Conservation (phyloP, 1,140 invertebrate genomes). For the Ooceraea biroi region DNA sequence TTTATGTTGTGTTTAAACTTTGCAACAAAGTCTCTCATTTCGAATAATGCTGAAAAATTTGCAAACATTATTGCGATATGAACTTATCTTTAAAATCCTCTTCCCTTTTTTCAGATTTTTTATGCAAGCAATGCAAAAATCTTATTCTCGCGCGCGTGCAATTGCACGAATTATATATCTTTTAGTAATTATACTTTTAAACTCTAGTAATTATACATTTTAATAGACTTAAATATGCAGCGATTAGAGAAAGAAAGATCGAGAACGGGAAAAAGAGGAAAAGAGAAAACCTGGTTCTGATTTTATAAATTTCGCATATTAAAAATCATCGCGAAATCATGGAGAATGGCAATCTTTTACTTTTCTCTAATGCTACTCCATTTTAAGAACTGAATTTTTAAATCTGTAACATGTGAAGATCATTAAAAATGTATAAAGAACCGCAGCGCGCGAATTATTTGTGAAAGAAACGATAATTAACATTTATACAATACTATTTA, state of each 20-base stretch:
- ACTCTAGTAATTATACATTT: conserved; percentile 47
- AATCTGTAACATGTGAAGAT: too few relatives aligned
- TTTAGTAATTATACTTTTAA: conserved; percentile 43
- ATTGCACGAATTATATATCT: conserved; percentile 34
- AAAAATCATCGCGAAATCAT: conserved; percentile 37
- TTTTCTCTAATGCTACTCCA: background rate
- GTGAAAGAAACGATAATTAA: conserved; percentile 50
- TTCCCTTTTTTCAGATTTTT: background rate
- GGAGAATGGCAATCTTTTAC: background rate
- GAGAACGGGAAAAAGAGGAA: too few relatives aligned
- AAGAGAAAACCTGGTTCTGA: conserved; percentile 13
- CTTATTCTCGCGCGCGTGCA: conserved; percentile 37
- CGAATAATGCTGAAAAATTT: background rate
- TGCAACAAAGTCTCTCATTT: conserved; percentile 6
- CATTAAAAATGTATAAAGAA: conserved; percentile 26
- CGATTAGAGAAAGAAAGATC: background rate
- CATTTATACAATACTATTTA: conserved; percentile 23
- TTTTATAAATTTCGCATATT: conserved; percentile 35
- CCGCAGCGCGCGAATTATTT: conserved; percentile 19
- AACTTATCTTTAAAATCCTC: too few relatives aligned
- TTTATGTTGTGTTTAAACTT: conserved; percentile 21
- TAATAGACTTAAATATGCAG: conserved; percentile 43
- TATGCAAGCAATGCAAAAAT: conserved; percentile 14
- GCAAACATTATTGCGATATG: background rate
- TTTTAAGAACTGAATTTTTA: conserved; percentile 13